Evolutionary conservation across 2,113 vertebrate genomes (phyloP).

Genomic region (Anoura caudifer): DNA sequence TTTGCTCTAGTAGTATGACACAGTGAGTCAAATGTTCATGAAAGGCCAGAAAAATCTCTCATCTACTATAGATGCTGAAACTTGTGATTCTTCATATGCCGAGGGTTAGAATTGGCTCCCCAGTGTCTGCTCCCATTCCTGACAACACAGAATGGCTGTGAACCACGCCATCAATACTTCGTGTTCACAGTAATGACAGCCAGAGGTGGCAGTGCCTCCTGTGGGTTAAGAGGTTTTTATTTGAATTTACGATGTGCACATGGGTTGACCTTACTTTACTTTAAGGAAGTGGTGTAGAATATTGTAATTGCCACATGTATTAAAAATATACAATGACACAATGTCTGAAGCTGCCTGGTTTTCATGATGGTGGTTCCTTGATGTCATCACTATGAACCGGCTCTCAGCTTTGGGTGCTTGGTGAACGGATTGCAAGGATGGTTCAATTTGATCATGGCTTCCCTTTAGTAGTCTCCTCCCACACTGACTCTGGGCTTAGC

Average conservation of each 20-base stretch:
- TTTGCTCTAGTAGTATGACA: background rate
- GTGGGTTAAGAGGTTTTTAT: background rate
- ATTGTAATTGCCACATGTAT: background rate
- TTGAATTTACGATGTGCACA: background rate
- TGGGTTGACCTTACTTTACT: slow-evolving; percentile 25
- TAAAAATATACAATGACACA: background rate
- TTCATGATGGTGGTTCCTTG: background rate
- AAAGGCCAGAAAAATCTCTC: background rate
- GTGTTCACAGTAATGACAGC: background rate
- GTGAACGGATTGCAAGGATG: background rate
- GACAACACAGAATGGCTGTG: background rate
- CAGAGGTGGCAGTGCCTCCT: background rate
- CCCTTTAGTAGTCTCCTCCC: background rate
- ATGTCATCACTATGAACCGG: background rate
- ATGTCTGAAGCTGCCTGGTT: background rate
- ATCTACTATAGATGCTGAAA: slow-evolving; percentile 1
- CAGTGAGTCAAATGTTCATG: slow-evolving; percentile 7
- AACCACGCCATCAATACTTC: background rate
- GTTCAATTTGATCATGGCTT: background rate
- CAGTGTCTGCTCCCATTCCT: background rate
- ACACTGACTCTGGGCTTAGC: background rate
- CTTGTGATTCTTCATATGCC: background rate
- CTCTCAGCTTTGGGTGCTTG: background rate
- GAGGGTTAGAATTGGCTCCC: background rate
- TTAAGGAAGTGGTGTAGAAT: slow-evolving; percentile 3